A percentile compares a stretch with the other conserved stretches of the same genome.
These are phyloP conservation scores for Pipistrellus pipistrellus DNA, from an alignment of 2,797 vertebrate genomes.

Conservation along the genomic window DNA sequence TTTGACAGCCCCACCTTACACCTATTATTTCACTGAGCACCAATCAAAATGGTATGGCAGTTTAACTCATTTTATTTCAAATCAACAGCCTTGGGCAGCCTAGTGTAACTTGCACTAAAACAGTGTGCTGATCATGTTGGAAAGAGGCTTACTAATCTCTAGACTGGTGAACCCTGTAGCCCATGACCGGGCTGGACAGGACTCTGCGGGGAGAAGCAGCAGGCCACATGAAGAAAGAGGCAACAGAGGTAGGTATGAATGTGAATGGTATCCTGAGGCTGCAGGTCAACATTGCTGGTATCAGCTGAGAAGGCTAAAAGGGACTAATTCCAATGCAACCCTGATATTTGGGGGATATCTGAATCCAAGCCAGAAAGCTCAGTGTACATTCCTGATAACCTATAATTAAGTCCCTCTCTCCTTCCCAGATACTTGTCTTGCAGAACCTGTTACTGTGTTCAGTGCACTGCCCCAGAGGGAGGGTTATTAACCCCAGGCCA, in stretches of 20 bases:
- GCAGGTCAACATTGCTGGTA: too few species aligned
- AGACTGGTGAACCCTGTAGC: not conserved
- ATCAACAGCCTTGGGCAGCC: not conserved
- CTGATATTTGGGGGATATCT: too few species aligned
- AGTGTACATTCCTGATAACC: too few species aligned
- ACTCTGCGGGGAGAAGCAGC: not conserved
- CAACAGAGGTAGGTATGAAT: not conserved
- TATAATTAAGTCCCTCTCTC: too few species aligned
- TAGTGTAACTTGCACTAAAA: not conserved
- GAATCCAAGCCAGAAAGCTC: too few species aligned
- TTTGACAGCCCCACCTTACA: not conserved
- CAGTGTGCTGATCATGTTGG: not conserved
- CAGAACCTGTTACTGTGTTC: too few species aligned
- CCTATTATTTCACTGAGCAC: not conserved
- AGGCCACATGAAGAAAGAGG: not conserved
- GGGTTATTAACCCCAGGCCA: too few species aligned
- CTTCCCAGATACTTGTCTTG: too few species aligned
- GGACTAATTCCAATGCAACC: too few species aligned
- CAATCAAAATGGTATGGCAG: not conserved
- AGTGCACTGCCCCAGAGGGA: too few species aligned
- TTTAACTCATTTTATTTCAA: not conserved
- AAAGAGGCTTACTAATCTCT: not conserved
- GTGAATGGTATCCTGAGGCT: not conserved
- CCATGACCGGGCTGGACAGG: not conserved
- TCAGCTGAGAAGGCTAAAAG: too few species aligned